These are phyloP conservation scores for Andrena praecox DNA, from an alignment of 2,888 invertebrate species.

Conservation along the genomic window DNA sequence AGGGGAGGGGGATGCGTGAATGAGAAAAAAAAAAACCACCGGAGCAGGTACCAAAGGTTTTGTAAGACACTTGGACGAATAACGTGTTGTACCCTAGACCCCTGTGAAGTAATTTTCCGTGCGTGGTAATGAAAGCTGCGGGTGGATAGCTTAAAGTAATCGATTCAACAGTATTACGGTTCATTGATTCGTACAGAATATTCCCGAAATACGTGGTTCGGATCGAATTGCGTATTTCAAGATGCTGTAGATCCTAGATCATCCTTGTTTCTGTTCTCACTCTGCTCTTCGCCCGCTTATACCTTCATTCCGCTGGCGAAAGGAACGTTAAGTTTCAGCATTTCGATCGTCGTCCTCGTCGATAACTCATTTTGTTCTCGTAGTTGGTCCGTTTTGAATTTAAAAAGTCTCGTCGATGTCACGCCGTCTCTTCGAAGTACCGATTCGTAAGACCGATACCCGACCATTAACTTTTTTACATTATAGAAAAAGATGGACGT, in stretches of 20 bases:
- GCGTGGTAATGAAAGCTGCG: constrained; percentile 35
- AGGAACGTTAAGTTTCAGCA: constrained; percentile 2
- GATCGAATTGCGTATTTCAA: neutral
- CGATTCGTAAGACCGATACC: constrained; percentile 27
- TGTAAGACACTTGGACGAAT: constrained; percentile 41
- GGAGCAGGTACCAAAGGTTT: constrained; percentile 58
- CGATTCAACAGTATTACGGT: constrained; percentile 66
- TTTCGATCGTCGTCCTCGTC: constrained; percentile 12
- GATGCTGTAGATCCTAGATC: constrained; percentile 18
- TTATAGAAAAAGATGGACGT: constrained; percentile 14
- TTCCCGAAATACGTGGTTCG: neutral
- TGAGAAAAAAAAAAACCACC: constrained; percentile 32
- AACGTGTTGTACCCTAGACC: constrained; percentile 26
- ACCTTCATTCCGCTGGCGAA: constrained; percentile 37
- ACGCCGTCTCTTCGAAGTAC: constrained; percentile 41
- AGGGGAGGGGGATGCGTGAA: constrained; percentile 37
- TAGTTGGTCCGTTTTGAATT: constrained; percentile 4
- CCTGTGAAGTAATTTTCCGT: constrained; percentile 39
- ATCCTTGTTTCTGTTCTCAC: constrained; percentile 19
- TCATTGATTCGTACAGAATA: constrained; percentile 33
- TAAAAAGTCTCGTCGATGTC: constrained; percentile 18
- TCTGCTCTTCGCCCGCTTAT: constrained; percentile 34
- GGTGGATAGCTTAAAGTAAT: constrained; percentile 58
- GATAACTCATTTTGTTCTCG: constrained; percentile 23
- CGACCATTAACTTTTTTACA: constrained; percentile 45